phyloP scores from a whole-genome alignment of 2,888 invertebrate species.

The Onchidella celtica region DNA sequence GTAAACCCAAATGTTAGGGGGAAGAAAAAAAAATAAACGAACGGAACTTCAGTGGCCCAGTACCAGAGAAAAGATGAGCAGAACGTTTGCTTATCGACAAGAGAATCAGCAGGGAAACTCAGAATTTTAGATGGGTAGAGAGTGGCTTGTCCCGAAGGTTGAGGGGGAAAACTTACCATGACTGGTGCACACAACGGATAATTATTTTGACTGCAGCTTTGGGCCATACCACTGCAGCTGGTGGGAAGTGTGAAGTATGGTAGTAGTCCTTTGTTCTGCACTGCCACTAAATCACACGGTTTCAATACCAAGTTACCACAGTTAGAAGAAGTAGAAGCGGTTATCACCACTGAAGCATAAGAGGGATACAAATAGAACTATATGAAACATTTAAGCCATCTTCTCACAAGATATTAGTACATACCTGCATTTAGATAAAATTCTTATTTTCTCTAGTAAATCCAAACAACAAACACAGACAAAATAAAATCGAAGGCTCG shows the following conservation, averaged over 20 bases:
- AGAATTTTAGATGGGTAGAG: conserved; percentile 6
- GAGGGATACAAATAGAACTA: conserved; percentile 56
- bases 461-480: conserved; percentile 49
- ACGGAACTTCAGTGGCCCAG: conserved; percentile 33
- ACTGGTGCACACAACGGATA: conserved; percentile 58
- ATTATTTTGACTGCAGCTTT: conserved; percentile 58
- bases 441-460: conserved; percentile 41
- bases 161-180: conserved; percentile 54
- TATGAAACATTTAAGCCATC: conserved; percentile 51
- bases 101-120: conserved; percentile 1
- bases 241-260: conserved; percentile 45
- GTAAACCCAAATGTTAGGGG: background rate
- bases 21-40: background rate
- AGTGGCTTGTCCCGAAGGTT: conserved; percentile 14
- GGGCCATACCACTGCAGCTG: conserved; percentile 55
- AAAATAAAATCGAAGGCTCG: conserved; percentile 39
- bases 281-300: conserved; percentile 51
- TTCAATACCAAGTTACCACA: conserved; percentile 56
- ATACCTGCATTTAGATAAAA: conserved; percentile 60
- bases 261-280: conserved; percentile 54
- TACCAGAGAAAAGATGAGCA: conserved; percentile 17
- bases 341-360: conserved; percentile 59
- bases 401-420: conserved; percentile 53
- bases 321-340: conserved; percentile 53
- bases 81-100: background rate